Conservation (phyloP, 2,797 vertebrate genomes). For the Rhinoraja longicauda region DNA sequence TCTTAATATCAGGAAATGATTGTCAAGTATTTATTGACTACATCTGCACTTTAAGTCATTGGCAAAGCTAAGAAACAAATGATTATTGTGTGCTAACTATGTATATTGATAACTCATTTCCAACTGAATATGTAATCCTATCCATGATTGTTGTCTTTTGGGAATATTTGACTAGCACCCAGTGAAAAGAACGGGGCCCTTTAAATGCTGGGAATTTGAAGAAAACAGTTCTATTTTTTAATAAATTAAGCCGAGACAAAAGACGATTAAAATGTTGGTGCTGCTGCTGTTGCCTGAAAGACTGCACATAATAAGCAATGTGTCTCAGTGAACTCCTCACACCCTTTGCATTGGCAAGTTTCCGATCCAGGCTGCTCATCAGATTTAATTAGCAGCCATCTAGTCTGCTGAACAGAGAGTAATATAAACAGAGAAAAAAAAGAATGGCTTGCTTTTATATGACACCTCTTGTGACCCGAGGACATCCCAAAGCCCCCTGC, state of each 20-base stretch:
- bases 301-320: neutral
- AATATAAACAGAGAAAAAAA: neutral
- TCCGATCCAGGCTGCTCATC: neutral
- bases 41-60: neutral
- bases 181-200: neutral
- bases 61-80: neutral
- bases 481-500: neutral
- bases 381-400: neutral
- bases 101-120: neutral
- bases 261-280: neutral
- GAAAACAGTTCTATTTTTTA: neutral
- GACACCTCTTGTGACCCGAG: neutral
- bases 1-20: neutral
- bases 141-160: neutral
- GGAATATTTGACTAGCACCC: neutral
- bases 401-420: neutral
- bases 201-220: neutral
- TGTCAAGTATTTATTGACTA: constrained; percentile 1
- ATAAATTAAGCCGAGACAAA: neutral
- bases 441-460: neutral
- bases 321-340: neutral
- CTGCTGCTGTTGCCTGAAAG: neutral
- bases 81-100: neutral
- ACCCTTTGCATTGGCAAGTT: neutral
- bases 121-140: neutral